Percentiles rank a stretch among this genome's conserved stretches.
These are phyloP conservation scores for Sebastolobus altivelis DNA, from an alignment of 2,797 vertebrate species.

Conservation along the genomic window DNA sequence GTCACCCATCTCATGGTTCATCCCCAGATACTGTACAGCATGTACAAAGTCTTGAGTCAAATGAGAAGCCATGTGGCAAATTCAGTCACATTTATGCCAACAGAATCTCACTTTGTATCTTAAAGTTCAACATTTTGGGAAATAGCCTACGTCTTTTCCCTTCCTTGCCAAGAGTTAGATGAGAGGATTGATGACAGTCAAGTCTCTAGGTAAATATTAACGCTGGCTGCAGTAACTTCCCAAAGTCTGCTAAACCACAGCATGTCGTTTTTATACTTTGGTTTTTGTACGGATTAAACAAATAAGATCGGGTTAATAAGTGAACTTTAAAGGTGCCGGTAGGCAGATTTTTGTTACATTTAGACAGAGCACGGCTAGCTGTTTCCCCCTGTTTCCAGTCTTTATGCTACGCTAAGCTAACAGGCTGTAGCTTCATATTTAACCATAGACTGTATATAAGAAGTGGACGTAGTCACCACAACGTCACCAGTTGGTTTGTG, in stretches of 20 bases:
- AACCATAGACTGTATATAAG: background rate
- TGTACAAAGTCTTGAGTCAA: background rate
- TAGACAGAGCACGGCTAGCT: background rate
- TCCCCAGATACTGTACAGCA: background rate
- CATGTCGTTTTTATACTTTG: background rate
- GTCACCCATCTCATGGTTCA: background rate
- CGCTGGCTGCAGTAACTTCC: background rate
- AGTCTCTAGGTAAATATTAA: background rate
- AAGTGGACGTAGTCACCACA: too few species aligned
- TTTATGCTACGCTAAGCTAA: conserved; percentile 18
- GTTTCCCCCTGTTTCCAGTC: background rate
- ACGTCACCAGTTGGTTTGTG: too few species aligned
- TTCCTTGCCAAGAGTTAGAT: background rate
- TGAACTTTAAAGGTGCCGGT: background rate
- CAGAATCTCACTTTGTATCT: background rate
- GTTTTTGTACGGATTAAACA: background rate
- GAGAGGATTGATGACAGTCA: background rate
- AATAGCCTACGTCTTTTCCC: background rate
- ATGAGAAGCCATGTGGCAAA: background rate
- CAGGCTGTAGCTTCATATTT: background rate
- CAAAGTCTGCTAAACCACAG: background rate
- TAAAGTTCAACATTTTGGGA: background rate
- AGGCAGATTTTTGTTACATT: background rate
- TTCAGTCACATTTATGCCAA: background rate
- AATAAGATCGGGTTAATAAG: background rate